These are phyloP conservation scores for Chromobotia macracanthus DNA, from an alignment of 2,797 vertebrate species.

Conservation along the genomic window DNA sequence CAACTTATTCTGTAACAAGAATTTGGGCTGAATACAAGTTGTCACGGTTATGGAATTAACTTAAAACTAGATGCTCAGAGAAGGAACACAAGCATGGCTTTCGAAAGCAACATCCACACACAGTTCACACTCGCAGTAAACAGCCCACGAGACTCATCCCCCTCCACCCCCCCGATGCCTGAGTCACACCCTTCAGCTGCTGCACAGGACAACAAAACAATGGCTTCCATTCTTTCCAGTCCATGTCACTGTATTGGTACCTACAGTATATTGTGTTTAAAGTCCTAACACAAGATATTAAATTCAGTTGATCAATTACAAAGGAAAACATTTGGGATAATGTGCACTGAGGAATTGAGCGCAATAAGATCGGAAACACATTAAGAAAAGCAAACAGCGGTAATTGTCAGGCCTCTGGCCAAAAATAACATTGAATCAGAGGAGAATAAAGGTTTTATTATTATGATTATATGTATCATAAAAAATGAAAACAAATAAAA, in stretches of 20 bases:
- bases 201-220: not conserved
- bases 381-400: too few species aligned
- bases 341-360: too few species aligned
- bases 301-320: not conserved
- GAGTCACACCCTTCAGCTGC: conserved; percentile 30
- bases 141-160: conserved; percentile 39
- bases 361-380: too few species aligned
- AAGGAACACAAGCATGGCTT: conserved; percentile 2
- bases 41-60: not conserved
- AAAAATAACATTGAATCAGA: conserved; percentile 10
- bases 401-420: too few species aligned
- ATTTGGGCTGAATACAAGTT: not conserved
- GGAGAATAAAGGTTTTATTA: conserved; percentile 39
- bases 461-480: conserved; percentile 27
- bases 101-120: conserved; percentile 25
- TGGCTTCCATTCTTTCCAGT: not conserved
- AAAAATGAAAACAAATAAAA: conserved; percentile 36
- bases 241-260: not conserved
- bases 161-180: conserved; percentile 4
- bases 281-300: not conserved
- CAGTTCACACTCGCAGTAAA: conserved; percentile 4
- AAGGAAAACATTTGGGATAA: too few species aligned
- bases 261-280: not conserved
- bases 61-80: conserved; percentile 19
- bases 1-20: not conserved